These are phyloP conservation scores for Parauchenoglanis ngamensis DNA, from an alignment of 2,797 vertebrate genomes.

Conservation along the genomic window DNA sequence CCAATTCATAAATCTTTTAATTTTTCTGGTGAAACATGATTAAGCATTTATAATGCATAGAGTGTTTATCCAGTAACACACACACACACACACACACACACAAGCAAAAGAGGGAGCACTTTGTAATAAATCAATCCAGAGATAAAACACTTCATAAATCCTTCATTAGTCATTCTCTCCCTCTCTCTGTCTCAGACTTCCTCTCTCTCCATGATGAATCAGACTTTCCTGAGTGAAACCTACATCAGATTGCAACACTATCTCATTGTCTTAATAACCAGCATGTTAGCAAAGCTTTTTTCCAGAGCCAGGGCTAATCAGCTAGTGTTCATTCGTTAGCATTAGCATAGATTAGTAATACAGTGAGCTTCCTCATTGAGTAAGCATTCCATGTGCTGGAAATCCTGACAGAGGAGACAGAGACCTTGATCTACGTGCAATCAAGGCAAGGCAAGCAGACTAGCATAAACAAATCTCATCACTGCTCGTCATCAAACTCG, in stretches of 20 bases:
- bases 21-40: constrained; percentile 42
- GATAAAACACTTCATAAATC: constrained; percentile 55
- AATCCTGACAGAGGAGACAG: constrained; percentile 40
- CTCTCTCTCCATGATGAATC: constrained; percentile 42
- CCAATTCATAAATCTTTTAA: constrained; percentile 36
- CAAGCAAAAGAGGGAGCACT: constrained; percentile 17
- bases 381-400: constrained; percentile 2
- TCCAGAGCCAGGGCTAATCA: background rate
- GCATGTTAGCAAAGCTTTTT: background rate
- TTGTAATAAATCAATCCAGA: constrained; percentile 51
- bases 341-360: background rate
- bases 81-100: constrained; percentile 3
- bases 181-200: constrained; percentile 8
- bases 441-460: constrained; percentile 33
- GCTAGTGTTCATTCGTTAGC: background rate
- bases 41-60: constrained; percentile 39
- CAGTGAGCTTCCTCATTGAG: constrained; percentile 25
- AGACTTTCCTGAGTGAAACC: constrained; percentile 36
- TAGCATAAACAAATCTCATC: constrained; percentile 44
- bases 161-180: constrained; percentile 51
- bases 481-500: constrained; percentile 16
- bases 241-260: constrained; percentile 32
- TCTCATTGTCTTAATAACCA: background rate
- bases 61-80: constrained; percentile 16
- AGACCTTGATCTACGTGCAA: constrained; percentile 51